Conservation (phyloP, 2,113 vertebrate species). For the Strix aluco region DNA sequence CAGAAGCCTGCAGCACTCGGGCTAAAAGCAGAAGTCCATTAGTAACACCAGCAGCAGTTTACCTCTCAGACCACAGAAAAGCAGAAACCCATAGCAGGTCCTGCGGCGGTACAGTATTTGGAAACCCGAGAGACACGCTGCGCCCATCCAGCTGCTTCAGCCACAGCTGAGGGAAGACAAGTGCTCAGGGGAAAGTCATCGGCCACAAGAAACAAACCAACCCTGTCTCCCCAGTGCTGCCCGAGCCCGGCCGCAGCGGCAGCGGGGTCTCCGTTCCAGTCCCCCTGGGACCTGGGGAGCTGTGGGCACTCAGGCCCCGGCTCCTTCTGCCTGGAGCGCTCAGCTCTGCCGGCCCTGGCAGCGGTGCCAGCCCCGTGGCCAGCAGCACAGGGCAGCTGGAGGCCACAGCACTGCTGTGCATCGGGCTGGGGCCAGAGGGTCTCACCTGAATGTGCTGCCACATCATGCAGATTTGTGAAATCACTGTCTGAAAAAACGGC, state of each 20-base stretch:
- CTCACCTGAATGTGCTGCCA: accelerated
- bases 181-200: background rate
- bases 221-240: background rate
- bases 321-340: background rate
- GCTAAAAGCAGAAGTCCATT: conserved; percentile 32
- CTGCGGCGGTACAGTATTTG: background rate
- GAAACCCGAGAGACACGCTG: background rate
- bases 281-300: background rate
- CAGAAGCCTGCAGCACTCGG: background rate
- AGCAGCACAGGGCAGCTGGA: too few species aligned
- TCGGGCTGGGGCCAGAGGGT: background rate
- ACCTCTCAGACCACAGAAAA: background rate
- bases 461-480: background rate
- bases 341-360: too few species aligned
- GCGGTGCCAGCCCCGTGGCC: background rate
- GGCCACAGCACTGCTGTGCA: too few species aligned
- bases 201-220: background rate
- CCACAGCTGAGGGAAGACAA: accelerated
- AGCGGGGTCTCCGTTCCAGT: background rate
- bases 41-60: background rate
- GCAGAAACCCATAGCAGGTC: background rate
- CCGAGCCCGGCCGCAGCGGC: accelerated
- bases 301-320: too few species aligned
- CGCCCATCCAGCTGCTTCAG: background rate
- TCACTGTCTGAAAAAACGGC: too few species aligned